These are phyloP conservation scores for Carlito syrichta DNA, from an alignment of 2,113 vertebrate genomes.

Conservation along the genomic window DNA sequence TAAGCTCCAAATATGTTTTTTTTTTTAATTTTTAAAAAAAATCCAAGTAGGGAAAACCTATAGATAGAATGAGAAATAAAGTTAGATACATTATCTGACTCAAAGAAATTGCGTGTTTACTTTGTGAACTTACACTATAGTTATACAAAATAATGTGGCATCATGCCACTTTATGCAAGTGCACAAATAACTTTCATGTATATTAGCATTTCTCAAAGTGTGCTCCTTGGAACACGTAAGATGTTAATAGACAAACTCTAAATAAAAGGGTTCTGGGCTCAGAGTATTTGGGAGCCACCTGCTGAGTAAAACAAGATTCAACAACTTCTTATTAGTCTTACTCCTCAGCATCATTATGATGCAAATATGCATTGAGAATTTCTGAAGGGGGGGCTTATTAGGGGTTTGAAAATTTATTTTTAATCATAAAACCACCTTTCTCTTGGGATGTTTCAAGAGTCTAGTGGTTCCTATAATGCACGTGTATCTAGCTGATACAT, in stretches of 20 bases:
- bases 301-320: background rate
- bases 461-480: background rate
- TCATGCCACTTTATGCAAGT: background rate
- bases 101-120: background rate
- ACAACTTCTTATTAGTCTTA: background rate
- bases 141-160: background rate
- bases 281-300: background rate
- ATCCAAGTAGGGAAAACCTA: background rate
- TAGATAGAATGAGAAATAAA: background rate
- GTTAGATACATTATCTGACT: background rate
- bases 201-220: background rate
- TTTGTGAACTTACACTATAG: background rate
- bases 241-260: background rate
- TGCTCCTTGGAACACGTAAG: background rate
- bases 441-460: background rate
- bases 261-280: background rate
- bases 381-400: background rate
- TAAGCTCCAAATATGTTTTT: slow-evolving; percentile 1
- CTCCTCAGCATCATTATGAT: background rate
- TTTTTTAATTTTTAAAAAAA: background rate
- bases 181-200: background rate
- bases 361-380: background rate
- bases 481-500: background rate
- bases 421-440: background rate
- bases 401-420: background rate